A percentile compares a stretch with the other conserved stretches of the same genome.
These are phyloP conservation scores for Xestoiulus laeticollis DNA, from an alignment of 2,888 invertebrate genomes.

Conservation along the genomic window DNA sequence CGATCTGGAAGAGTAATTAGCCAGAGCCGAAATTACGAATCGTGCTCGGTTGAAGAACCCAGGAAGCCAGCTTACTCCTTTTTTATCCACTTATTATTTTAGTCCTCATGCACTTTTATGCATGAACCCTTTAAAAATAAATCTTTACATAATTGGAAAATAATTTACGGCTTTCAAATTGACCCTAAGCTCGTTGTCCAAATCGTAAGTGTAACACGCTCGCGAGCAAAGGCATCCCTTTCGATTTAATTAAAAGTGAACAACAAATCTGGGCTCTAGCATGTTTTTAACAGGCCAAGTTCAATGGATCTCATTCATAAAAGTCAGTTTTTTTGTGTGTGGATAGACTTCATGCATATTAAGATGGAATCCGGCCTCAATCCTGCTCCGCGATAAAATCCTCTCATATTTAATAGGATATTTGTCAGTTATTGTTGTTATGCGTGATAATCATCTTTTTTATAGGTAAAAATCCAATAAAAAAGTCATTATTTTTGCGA, in stretches of 20 bases:
- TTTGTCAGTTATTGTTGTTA: conserved; percentile 37
- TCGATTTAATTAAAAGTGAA: conserved; percentile 23
- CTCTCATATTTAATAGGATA: conserved; percentile 34
- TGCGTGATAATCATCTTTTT: conserved; percentile 34
- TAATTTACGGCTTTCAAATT: background rate
- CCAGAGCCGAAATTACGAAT: conserved; percentile 20
- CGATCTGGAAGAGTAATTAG: background rate
- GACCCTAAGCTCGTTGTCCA: conserved; percentile 20
- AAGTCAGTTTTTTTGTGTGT: background rate
- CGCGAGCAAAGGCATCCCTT: background rate
- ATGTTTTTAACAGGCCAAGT: background rate
- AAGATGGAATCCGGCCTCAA: conserved; percentile 21
- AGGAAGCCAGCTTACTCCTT: background rate
- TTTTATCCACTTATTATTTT: conserved; percentile 20
- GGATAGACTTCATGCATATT: conserved; percentile 13
- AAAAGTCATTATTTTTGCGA: conserved; percentile 34
- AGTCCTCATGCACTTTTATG: conserved; percentile 25
- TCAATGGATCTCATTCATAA: conserved; percentile 37
- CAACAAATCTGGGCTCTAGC: background rate
- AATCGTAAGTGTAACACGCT: conserved; percentile 20
- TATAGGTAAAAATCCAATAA: conserved; percentile 21
- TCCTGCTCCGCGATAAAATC: conserved; percentile 4
- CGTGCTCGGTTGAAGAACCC: conserved; percentile 3
- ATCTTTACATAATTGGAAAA: conserved; percentile 37
- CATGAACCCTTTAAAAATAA: conserved; percentile 13